A percentile compares a stretch with the other conserved stretches of the same genome.
Conservation (phyloP, 2,888 invertebrate species). For the Cryptus viduatorius region DNA sequence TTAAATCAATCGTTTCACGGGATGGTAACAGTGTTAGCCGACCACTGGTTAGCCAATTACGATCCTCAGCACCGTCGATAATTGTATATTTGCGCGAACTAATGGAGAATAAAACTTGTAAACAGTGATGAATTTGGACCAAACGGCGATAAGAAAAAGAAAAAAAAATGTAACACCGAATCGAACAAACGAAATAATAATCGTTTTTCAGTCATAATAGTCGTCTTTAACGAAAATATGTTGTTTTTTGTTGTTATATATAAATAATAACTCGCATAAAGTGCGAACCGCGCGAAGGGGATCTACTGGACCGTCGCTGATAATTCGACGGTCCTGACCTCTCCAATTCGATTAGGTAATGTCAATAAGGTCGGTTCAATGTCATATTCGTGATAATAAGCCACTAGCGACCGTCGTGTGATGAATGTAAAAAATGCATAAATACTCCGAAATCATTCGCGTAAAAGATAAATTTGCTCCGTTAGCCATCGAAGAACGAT, state of each 20-base stretch:
- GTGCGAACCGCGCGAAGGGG: slow-evolving; percentile 17
- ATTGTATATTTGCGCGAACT: too few relatives aligned
- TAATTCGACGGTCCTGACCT: slow-evolving; percentile 78
- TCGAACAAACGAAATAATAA: background rate
- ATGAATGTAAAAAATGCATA: slow-evolving; percentile 26
- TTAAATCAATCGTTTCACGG: too few relatives aligned
- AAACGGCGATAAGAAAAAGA: background rate
- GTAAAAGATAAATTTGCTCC: background rate
- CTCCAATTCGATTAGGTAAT: slow-evolving; percentile 81
- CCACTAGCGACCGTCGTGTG: slow-evolving; percentile 23
- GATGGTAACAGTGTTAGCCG: too few relatives aligned
- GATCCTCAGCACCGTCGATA: background rate
- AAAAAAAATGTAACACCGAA: background rate
- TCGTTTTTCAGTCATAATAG: background rate
- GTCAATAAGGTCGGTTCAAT: slow-evolving; percentile 82
- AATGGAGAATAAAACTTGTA: background rate
- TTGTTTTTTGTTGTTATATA: background rate
- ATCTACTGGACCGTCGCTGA: slow-evolving; percentile 42
- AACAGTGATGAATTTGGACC: background rate
- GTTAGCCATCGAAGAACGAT: background rate
- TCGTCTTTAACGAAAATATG: slow-evolving; percentile 15
- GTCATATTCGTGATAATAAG: slow-evolving; percentile 74
- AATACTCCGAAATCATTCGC: slow-evolving; percentile 20
- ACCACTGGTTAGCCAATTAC: too few relatives aligned
- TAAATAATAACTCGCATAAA: background rate